Percentiles rank a stretch among this genome's conserved stretches.
phyloP scores from a whole-genome alignment of 2,113 vertebrate species.

The Shinisaurus crocodilurus region DNA sequence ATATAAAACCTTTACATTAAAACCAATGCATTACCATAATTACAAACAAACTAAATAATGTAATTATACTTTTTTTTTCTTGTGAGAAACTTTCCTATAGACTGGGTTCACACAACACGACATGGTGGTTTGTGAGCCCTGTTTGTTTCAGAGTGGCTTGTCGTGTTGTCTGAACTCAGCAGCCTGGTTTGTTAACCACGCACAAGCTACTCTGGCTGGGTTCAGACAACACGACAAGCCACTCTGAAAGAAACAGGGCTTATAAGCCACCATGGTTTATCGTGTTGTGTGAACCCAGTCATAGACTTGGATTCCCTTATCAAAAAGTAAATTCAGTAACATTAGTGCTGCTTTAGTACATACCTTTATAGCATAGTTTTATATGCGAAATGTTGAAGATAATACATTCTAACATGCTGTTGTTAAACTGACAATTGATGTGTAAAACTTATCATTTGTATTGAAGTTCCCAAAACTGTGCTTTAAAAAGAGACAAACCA shows the following conservation, averaged over 20 bases:
- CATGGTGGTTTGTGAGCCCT: too few species aligned
- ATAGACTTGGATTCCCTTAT: conserved; percentile 67
- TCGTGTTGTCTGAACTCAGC: too few species aligned
- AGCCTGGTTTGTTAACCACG: too few species aligned
- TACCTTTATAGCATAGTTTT: conserved; percentile 27
- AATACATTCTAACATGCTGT: conserved; percentile 41
- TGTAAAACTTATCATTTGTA: conserved; percentile 66
- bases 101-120: too few species aligned
- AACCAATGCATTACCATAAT: too few species aligned
- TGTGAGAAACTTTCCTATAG: conserved; percentile 51
- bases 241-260: too few species aligned
- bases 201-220: too few species aligned
- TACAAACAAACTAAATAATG: background rate
- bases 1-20: too few species aligned
- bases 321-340: conserved; percentile 62
- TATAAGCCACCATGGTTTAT: too few species aligned
- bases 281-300: too few species aligned
- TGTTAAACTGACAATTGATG: conserved; percentile 69
- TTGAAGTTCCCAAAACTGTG: conserved; percentile 68
- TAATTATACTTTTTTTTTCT: conserved; percentile 40
- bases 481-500: conserved; percentile 56
- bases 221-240: too few species aligned
- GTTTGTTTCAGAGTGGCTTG: too few species aligned
- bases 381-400: background rate
- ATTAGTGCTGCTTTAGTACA: conserved; percentile 61